Base-by-base conservation (phyloP, 2,888 invertebrate genomes). In the Pollenia amentaria region DNA sequence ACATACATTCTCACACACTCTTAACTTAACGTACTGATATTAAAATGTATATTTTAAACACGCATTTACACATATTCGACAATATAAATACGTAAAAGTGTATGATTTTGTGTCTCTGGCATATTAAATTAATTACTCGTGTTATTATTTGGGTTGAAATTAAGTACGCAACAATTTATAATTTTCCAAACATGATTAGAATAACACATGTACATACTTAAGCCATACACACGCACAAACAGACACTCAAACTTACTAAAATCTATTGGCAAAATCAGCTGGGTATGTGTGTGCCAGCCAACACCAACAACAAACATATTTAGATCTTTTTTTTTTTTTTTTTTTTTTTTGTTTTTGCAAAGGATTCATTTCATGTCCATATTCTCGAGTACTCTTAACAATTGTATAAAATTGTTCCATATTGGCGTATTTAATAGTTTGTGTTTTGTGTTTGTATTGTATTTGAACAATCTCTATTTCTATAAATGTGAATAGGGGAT, bases 51-150 rank as follows among this genome's bases (percentile, higher is more conserved):
- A 46, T 44, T 18, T 14, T 14, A 44, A 21, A 57, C 21, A 57
- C n/a, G 53, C 46, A 29, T 11, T 12, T 8, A 53, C n/a, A 29
- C 6, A 60, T 38, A 48, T 69, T 38, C 10, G 11, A 8, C 0
- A 11, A 42, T 53, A 16, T 80, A 21, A 38, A 62, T 62, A 75
- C 10, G 55, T 70, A 64, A 70, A 77, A 53, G 76, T 83, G 76
- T 70, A 80, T 87, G 83, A 80, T 87, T 81, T 89, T 88, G 88
- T 90, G 91, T 89, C 89, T 89, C 89, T 91, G 92, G 91, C 91
- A 91, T 90, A 91, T 92, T 91, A 91, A 92, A 91, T 91, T 91
- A 91, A 91, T 91, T 91, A 92, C 92, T 92, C 91, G 90, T 91
- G 91, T 91, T 91, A 92, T 92, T 91, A 91, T 91, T 92, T 91